phyloP scores from a whole-genome alignment of 2,113 vertebrate genomes.

The Aegithalos caudatus region DNA sequence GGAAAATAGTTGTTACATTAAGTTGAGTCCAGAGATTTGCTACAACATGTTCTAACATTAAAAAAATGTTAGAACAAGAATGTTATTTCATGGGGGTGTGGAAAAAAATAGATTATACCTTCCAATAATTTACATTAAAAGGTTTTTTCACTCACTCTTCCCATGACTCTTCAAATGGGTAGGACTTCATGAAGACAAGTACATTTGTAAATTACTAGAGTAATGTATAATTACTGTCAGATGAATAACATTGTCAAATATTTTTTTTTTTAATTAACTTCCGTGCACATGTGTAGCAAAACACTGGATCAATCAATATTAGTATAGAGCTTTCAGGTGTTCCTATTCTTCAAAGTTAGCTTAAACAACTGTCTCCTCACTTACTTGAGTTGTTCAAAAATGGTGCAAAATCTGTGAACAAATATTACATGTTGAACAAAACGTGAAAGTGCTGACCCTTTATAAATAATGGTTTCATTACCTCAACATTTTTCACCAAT shows the following conservation, averaged over 20 bases:
- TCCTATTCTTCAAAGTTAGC: constrained; percentile 71
- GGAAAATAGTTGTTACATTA: constrained; percentile 28
- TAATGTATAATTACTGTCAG: neutral
- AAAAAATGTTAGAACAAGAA: neutral
- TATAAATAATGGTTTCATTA: constrained; percentile 6
- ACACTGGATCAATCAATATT: constrained; percentile 58
- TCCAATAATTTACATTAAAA: neutral
- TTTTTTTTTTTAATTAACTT: neutral
- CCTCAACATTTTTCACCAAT: neutral
- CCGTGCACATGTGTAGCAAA: constrained; percentile 69
- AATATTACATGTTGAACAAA: constrained; percentile 81
- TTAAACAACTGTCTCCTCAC: constrained; percentile 73
- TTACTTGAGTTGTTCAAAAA: constrained; percentile 88
- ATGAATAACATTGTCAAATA: neutral
- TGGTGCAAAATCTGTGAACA: constrained; percentile 87
- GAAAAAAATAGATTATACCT: neutral
- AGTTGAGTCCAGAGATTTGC: constrained; percentile 64
- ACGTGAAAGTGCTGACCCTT: constrained; percentile 19
- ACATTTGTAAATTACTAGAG: neutral
- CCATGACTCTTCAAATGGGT: neutral
- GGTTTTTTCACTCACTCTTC: neutral
- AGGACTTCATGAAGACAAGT: neutral
- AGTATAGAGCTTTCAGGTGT: constrained; percentile 62
- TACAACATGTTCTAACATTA: constrained; percentile 29
- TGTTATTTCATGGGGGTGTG: neutral